These are phyloP conservation scores for Esox masquinongy DNA, from an alignment of 2,797 vertebrate species.

Conservation along the genomic window DNA sequence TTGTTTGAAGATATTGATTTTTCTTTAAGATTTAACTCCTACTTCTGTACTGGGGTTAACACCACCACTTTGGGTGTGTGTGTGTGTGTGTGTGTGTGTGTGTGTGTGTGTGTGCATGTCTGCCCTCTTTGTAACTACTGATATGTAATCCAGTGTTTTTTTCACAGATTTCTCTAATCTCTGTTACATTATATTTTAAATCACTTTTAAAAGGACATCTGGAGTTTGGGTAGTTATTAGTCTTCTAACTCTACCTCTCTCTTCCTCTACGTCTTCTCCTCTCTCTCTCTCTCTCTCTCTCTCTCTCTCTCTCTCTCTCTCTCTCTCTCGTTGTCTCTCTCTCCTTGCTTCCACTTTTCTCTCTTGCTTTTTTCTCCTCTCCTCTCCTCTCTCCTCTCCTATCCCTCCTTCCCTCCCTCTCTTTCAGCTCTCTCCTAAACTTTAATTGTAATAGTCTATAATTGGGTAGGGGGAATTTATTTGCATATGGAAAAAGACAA, in stretches of 20 bases:
- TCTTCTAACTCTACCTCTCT: too few relatives aligned
- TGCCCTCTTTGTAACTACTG: background rate
- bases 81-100: background rate
- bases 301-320: too few relatives aligned
- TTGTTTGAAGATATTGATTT: background rate
- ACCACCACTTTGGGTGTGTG: background rate
- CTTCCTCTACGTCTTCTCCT: too few relatives aligned
- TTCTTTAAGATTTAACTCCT: background rate
- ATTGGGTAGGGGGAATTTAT: too few relatives aligned
- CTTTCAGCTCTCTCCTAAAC: too few relatives aligned
- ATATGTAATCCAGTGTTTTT: background rate
- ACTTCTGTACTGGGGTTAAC: background rate
- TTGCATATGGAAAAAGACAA: too few relatives aligned
- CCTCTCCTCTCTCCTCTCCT: too few relatives aligned
- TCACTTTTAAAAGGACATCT: background rate
- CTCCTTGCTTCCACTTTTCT: too few relatives aligned
- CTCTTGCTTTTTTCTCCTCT: too few relatives aligned
- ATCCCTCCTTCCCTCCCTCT: rapidly evolving
- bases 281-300: too few relatives aligned
- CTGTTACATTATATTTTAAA: background rate
- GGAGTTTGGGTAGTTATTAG: background rate
- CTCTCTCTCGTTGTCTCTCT: too few relatives aligned
- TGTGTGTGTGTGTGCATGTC: background rate
- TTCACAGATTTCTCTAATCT: background rate
- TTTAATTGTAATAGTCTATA: too few relatives aligned